Base-by-base conservation (phyloP, 2,113 vertebrate species). In the Tragelaphus strepsiceros region DNA sequence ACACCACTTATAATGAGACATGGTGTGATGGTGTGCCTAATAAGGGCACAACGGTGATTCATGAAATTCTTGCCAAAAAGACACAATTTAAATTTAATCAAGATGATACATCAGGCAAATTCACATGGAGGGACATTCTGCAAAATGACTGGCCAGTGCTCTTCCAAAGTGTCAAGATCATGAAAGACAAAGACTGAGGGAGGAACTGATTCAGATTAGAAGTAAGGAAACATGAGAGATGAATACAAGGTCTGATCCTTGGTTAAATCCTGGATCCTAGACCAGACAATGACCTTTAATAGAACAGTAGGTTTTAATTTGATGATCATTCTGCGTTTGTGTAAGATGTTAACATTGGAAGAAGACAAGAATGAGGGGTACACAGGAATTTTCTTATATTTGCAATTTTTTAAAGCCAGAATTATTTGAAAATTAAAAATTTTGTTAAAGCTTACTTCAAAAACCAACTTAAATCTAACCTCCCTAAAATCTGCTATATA, bases 401-500 rank as follows among this genome's bases (percentile, higher is more conserved):
- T 85, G 46, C 28, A 58, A 24, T 13, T 43, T 26, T 91, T 90
- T 58, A 6, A 54, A 62, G 35, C 46, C 59, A 88, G 46, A 82
- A 39, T 94, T 74, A 74, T 16, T 96, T 89, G 67, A 91, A 82
- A 90, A 78, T 56, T 62, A 78, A 81, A 93, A 16, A 49, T 26
- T 35, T n/a, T 56, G 82, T 71, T 26, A n/a, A 53, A 94, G 35
- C 87, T 94, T 86, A 67, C 56, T 54, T 10, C 71, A 35, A 58
- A 78, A 54, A 32, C 49, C 22, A 26, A 8, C 67, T 64, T 67
- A 51, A 61, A 14, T 43, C 11, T 85, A 26, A 17, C 6, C 28
- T 94, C 89, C 26, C 56, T 87, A 49, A 90, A 96, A 77, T 14
- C 28, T 84, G 58, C 78, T 78, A 5, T 53, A 21, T 88, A 88